Conservation (phyloP, 2,113 vertebrate genomes). For the Pica pica region DNA sequence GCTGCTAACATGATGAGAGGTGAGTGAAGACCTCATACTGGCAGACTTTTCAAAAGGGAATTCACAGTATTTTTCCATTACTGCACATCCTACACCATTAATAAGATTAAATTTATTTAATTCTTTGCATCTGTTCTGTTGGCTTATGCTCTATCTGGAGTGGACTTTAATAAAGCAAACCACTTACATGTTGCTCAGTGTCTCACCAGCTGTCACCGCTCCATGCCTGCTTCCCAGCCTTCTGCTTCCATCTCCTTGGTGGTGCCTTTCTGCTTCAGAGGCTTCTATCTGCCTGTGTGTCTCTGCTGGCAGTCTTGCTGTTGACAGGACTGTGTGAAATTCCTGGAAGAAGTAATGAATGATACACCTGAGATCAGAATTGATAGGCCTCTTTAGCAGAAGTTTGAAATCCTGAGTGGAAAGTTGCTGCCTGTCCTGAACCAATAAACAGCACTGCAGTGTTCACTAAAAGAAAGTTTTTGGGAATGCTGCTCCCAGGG, state of each 20-base stretch:
- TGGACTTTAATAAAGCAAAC: background rate
- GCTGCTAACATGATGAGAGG: background rate
- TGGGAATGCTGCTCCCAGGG: background rate
- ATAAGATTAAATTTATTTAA: background rate
- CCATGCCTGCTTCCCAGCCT: background rate
- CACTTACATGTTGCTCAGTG: background rate
- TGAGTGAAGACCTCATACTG: background rate
- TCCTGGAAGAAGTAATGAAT: background rate
- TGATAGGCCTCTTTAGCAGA: background rate
- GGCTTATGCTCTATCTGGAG: slow-evolving; percentile 32
- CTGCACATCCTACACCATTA: background rate
- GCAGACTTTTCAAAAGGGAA: background rate
- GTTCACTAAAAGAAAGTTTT: background rate
- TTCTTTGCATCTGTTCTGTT: slow-evolving; percentile 48
- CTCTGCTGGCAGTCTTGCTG: background rate
- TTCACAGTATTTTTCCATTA: background rate
- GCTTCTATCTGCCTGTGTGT: slow-evolving; percentile 15
- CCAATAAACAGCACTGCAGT: background rate
- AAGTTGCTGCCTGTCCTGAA: background rate
- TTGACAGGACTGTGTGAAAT: background rate
- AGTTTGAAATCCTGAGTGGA: background rate
- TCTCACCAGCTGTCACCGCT: slow-evolving; percentile 6
- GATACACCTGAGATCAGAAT: background rate
- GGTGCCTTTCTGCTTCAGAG: slow-evolving; percentile 46
- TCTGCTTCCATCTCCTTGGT: slow-evolving; percentile 13